phyloP scores from a whole-genome alignment of 1,140 invertebrate genomes.

The Cyrtorhinus lividipennis region DNA sequence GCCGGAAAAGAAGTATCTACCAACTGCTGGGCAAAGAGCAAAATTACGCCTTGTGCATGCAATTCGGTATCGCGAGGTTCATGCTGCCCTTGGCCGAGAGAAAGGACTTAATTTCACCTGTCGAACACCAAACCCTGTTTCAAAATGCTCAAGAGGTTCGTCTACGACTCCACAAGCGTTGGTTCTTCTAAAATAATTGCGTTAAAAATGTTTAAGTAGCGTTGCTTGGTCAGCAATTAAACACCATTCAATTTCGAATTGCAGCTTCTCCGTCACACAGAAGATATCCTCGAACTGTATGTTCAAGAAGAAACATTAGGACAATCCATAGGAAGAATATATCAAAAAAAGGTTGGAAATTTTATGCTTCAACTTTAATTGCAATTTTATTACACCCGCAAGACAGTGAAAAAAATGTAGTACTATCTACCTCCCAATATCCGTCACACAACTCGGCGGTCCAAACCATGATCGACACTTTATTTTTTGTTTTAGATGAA shows the following conservation, averaged over 20 bases:
- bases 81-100: conserved; percentile 52
- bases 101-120: conserved; percentile 51
- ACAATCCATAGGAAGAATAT: conserved; percentile 47
- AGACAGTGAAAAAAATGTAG: too few species aligned
- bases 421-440: too few species aligned
- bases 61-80: conserved; percentile 59
- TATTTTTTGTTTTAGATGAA: conserved; percentile 31
- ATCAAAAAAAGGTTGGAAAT: conserved; percentile 42
- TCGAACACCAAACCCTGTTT: conserved; percentile 60
- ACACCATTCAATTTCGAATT: too few species aligned
- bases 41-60: conserved; percentile 53
- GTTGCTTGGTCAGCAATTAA: too few species aligned
- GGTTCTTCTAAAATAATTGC: too few species aligned
- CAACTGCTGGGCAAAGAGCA: conserved; percentile 49
- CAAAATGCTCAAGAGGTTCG: conserved; percentile 73
- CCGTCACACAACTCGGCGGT: too few species aligned
- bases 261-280: conserved; percentile 53
- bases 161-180: too few species aligned
- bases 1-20: conserved; percentile 34
- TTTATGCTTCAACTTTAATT: too few species aligned
- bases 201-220: too few species aligned
- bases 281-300: conserved; percentile 61
- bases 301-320: conserved; percentile 52
- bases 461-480: too few species aligned
- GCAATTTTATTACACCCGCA: too few species aligned